A percentile compares a stretch with the other conserved stretches of the same genome.
Evolutionary conservation across 2,797 vertebrate genomes (phyloP).

Genomic region (Brachyrhaphis roseni): DNA sequence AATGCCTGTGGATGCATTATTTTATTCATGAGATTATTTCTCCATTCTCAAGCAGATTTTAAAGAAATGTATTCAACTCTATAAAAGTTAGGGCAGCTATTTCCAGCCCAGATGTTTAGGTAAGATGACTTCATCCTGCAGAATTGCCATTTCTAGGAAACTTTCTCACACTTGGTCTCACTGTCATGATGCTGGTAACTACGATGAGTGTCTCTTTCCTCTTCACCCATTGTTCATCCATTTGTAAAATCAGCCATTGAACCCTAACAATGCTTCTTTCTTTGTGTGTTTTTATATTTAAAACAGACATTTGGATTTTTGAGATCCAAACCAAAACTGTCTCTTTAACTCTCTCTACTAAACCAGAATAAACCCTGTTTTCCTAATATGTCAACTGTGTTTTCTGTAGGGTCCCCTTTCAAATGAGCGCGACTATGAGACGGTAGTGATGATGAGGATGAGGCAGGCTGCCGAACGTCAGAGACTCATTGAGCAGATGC

Average conservation of each 20-base stretch:
- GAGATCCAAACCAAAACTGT: background rate
- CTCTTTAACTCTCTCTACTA: background rate
- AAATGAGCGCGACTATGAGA: slow-evolving; percentile 92
- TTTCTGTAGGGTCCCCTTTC: slow-evolving; percentile 80
- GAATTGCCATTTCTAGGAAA: slow-evolving; percentile 56
- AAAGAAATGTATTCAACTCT: slow-evolving; percentile 38
- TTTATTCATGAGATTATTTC: slow-evolving; percentile 46
- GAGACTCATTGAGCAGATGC: slow-evolving; percentile 89
- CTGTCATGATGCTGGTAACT: slow-evolving; percentile 33
- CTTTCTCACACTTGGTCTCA: slow-evolving; percentile 44
- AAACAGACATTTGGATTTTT: slow-evolving; percentile 17
- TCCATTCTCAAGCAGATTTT: slow-evolving; percentile 24
- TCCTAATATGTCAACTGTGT: slow-evolving; percentile 25
- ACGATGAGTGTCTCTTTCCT: slow-evolving; percentile 32
- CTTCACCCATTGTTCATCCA: slow-evolving; percentile 16
- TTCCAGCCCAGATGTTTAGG: slow-evolving; percentile 49
- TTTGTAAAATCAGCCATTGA: slow-evolving; percentile 55
- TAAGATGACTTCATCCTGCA: slow-evolving; percentile 62
- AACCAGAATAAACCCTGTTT: background rate
- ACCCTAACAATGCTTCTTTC: slow-evolving; percentile 36
- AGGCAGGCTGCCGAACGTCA: slow-evolving; percentile 94
- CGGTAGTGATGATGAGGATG: slow-evolving; percentile 96
- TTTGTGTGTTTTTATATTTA: slow-evolving; percentile 28
- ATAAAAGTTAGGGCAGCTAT: slow-evolving; percentile 20
- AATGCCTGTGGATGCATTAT: slow-evolving; percentile 42